phyloP scores from a whole-genome alignment of 2,888 invertebrate species.

The Orthosia gothica region DNA sequence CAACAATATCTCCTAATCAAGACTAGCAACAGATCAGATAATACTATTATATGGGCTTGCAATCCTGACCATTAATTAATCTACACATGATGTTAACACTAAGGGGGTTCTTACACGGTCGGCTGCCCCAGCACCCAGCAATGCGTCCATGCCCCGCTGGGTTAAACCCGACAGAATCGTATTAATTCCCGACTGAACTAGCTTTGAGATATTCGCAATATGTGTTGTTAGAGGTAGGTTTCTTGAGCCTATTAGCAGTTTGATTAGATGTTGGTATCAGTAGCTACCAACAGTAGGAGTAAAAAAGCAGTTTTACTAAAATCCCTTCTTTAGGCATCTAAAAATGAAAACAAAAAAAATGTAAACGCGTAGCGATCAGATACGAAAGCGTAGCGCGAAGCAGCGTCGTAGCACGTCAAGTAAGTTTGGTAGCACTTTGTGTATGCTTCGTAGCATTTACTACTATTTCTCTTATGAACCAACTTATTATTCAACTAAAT shows the following conservation, averaged over 20 bases:
- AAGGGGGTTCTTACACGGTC: conserved; percentile 38
- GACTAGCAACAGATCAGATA: conserved; percentile 37
- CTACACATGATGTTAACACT: conserved; percentile 49
- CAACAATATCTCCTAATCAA: conserved; percentile 10
- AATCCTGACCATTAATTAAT: conserved; percentile 36
- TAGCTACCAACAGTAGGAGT: not conserved
- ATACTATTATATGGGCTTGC: conserved; percentile 30
- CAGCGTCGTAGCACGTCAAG: not conserved
- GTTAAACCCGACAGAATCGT: conserved; percentile 30
- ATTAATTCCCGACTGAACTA: conserved; percentile 33
- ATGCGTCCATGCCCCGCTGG: conserved; percentile 39
- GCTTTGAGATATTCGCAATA: conserved; percentile 5
- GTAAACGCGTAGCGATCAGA: not conserved
- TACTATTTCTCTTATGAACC: not conserved
- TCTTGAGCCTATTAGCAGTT: not conserved
- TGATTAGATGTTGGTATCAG: not conserved
- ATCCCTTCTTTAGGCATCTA: not conserved
- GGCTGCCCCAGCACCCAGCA: conserved; percentile 11
- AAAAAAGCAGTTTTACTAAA: not conserved
- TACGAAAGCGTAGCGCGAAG: conserved; percentile 19
- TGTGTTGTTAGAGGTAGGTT: conserved; percentile 1
- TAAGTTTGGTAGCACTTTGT: not conserved
- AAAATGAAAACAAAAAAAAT: not conserved
- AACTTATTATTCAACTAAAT: not conserved
- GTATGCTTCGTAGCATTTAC: not conserved